Percentiles rank a stretch among this genome's conserved stretches.
phyloP scores from a whole-genome alignment of 2,888 invertebrate species.

The Isoperla grammatica region DNA sequence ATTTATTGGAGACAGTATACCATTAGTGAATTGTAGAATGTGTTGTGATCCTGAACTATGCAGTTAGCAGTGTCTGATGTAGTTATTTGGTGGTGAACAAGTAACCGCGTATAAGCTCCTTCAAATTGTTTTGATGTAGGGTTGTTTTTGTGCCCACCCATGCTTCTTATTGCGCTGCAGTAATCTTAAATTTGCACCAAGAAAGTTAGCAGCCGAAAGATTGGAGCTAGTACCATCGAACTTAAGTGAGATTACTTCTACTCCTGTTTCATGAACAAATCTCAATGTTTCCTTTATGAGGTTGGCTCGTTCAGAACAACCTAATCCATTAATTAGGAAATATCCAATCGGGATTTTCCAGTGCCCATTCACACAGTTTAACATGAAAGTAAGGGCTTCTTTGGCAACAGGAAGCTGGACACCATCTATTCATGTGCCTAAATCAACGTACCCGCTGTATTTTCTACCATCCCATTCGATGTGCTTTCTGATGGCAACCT shows the following conservation, averaged over 20 bases:
- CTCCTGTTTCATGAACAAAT: constrained; percentile 32
- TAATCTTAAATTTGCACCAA: constrained; percentile 25
- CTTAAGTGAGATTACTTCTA: constrained; percentile 32
- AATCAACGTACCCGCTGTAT: constrained; percentile 37
- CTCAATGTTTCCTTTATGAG: constrained; percentile 32
- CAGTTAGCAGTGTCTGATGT: no score
- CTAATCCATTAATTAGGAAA: constrained; percentile 35
- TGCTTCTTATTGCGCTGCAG: constrained; percentile 16
- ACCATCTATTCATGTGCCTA: constrained; percentile 31
- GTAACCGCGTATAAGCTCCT: no score
- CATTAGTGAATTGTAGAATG: no score
- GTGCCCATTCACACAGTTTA: constrained; percentile 32
- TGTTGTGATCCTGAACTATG: no score
- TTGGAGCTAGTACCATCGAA: constrained; percentile 36
- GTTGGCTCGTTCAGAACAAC: constrained; percentile 32
- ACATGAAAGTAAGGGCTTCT: constrained; percentile 36
- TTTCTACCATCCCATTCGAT: constrained; percentile 37
- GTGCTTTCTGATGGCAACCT: constrained; percentile 21
- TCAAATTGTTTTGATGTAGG: no score
- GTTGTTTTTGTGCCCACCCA: no score
- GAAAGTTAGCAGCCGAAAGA: constrained; percentile 27
- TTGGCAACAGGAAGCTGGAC: constrained; percentile 32
- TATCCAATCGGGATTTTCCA: constrained; percentile 37
- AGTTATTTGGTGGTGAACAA: no score
- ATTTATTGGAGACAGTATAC: no score